A percentile compares a stretch with the other conserved stretches of the same genome.
Conservation (phyloP, 2,888 invertebrate genomes). For the Drosophila acutilabella region DNA sequence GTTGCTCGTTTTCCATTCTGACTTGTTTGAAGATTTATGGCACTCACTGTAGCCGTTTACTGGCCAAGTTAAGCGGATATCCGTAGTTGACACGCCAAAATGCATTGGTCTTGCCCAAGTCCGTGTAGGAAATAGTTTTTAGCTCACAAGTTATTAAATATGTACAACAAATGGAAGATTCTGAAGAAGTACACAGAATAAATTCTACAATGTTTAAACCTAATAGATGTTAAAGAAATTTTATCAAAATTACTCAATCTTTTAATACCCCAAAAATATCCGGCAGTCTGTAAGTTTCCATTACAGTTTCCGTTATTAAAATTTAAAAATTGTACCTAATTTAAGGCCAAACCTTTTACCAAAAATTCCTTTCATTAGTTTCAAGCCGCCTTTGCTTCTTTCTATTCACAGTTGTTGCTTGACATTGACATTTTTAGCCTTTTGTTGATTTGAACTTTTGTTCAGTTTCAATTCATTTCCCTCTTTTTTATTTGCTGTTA, state of each 20-base stretch:
- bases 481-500: conserved; percentile 47
- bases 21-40: conserved; percentile 62
- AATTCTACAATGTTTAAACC: no score
- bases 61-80: conserved; percentile 74
- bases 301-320: background rate
- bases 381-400: background rate
- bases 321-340: no score
- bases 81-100: conserved; percentile 72
- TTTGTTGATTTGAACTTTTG: conserved; percentile 68
- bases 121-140: background rate
- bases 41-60: conserved; percentile 52
- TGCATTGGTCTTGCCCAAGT: conserved; percentile 19
- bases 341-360: no score
- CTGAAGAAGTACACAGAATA: no score
- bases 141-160: conserved; percentile 8
- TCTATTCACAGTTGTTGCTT: conserved; percentile 50
- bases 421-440: conserved; percentile 44
- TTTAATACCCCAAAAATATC: no score
- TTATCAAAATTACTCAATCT: no score
- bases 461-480: conserved; percentile 31
- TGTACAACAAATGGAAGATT: background rate
- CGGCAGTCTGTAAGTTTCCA: background rate
- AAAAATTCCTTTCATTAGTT: background rate
- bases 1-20: conserved; percentile 38
- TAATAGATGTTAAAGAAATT: no score